Percentiles rank a stretch among this genome's conserved stretches.
These are phyloP conservation scores for Steinernema feltiae DNA, from an alignment of 1,140 invertebrate species.

Conservation along the genomic window DNA sequence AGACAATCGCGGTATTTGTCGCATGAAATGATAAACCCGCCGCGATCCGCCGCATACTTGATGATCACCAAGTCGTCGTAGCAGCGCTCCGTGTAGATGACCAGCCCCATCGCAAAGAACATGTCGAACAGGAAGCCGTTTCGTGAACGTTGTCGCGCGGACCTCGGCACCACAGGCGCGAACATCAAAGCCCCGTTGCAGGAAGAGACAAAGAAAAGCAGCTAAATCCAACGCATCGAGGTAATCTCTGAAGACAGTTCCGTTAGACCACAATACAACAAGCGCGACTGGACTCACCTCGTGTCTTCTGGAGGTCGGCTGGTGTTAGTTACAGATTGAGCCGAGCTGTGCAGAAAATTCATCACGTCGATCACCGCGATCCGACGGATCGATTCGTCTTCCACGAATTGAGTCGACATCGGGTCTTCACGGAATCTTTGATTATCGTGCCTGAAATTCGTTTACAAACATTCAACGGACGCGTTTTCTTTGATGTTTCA, in stretches of 20 bases:
- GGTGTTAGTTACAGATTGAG: background rate
- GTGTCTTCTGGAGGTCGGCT: background rate
- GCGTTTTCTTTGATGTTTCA: no score
- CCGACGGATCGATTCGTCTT: background rate
- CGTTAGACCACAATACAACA: background rate
- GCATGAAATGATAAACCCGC: background rate
- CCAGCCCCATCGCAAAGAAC: background rate
- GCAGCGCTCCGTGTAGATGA: background rate
- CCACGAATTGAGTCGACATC: no score
- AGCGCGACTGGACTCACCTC: background rate
- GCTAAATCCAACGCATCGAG: background rate
- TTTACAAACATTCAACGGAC: no score
- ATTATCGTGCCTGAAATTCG: no score
- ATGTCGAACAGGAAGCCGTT: background rate
- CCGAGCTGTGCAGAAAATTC: background rate
- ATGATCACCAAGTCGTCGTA: background rate
- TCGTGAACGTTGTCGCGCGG: background rate
- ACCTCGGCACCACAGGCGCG: background rate
- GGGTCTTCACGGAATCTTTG: no score
- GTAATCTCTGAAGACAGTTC: background rate
- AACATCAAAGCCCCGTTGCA: background rate
- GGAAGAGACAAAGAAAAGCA: background rate
- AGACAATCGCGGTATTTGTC: background rate
- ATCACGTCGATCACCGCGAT: background rate
- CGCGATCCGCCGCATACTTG: background rate